Base-by-base conservation (phyloP, 1,140 invertebrate genomes). In the Rhopalosiphum maidis region DNA sequence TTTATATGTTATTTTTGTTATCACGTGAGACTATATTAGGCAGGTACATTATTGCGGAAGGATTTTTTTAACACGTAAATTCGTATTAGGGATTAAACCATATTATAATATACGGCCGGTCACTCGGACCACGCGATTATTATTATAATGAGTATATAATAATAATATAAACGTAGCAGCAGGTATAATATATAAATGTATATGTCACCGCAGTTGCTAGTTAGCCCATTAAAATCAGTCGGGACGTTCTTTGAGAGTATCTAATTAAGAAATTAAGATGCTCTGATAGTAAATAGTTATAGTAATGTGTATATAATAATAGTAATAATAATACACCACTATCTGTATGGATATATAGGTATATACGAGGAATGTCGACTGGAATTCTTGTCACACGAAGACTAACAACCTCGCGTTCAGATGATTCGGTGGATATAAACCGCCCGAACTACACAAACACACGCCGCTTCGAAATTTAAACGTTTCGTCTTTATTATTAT, bases 181-280 rank as follows among this genome's bases (percentile, higher is more conserved):
- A 51, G 48, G 48, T 51, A 51, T 18, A 51, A 35, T 83, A 82
- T 8, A 83, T 37, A 83, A 83, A 77, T 35, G 60, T 77, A 77
- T 54, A 25, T 41, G 87, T 90, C 89, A 55, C 89, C 89, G 37
- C n/a, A 22, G 35, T 54, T 25, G 22, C 18, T 23, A 54, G 35
- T 54, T 37, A 35, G 25, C 35, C 87, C 87, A 90, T 90, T 90
- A 77, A 90, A 90, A 90, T 90, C 51, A 37, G 89, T 60, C 89
- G 89, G 89, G 35, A 41, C 48, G 48, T 90, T 25, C 89, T 90
- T 90, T 90, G 89, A 90, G 54, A 60, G 51, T 41, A 90, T 55
- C 54, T 90, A 90, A 90, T 90, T 60, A 90, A 90, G 89, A 60
- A 90, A 90, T 90, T 90, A 90, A 90, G 89, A 90, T 90, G 54